These are phyloP conservation scores for Pterophyllum scalare DNA, from an alignment of 2,113 vertebrate genomes.

Conservation along the genomic window DNA sequence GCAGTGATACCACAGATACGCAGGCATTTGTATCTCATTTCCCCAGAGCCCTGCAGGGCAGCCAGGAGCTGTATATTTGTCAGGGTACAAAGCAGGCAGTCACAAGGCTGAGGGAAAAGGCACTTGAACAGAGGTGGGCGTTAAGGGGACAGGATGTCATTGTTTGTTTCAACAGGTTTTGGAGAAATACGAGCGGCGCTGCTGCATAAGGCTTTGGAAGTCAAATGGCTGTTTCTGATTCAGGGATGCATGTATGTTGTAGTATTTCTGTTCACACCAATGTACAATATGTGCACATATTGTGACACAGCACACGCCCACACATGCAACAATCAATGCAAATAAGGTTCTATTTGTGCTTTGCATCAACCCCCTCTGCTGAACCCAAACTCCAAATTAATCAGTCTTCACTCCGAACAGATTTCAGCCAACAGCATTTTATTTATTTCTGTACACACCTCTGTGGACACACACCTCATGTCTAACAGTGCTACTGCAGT, in stretches of 20 bases:
- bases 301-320: background rate
- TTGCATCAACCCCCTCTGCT: background rate
- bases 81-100: constrained; percentile 70
- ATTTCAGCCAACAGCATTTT: constrained; percentile 48
- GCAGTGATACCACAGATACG: constrained; percentile 63
- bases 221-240: constrained; percentile 53
- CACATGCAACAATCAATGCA: background rate
- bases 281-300: background rate
- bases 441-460: constrained; percentile 45
- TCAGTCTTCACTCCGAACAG: background rate
- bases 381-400: background rate
- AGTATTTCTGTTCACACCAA: background rate
- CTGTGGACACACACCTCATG: constrained; percentile 10
- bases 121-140: constrained; percentile 62
- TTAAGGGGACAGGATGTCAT: constrained; percentile 66
- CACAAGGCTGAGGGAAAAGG: constrained; percentile 57
- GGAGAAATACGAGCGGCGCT: constrained; percentile 56
- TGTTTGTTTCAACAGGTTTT: constrained; percentile 58
- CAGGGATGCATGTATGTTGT: constrained; percentile 19
- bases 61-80: constrained; percentile 77
- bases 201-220: constrained; percentile 50
- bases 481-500: constrained; percentile 17
- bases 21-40: constrained; percentile 76
- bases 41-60: constrained; percentile 62
- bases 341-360: background rate